These are phyloP conservation scores for Portunus trituberculatus DNA, from an alignment of 1,140 invertebrate genomes.

Conservation along the genomic window DNA sequence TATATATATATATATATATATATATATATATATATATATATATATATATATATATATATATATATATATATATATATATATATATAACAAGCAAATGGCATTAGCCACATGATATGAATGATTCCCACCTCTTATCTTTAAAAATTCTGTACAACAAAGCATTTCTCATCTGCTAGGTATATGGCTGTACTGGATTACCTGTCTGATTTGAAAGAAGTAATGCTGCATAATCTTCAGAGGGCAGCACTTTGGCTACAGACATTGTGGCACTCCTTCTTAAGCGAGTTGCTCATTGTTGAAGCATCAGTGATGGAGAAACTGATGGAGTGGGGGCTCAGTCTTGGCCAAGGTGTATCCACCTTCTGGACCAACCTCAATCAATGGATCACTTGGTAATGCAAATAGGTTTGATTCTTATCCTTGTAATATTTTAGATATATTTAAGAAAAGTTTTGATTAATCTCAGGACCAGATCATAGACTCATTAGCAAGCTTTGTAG, in stretches of 20 bases:
- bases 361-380: neutral
- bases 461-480: too few species aligned
- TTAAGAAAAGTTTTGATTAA: too few species aligned
- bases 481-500: too few species aligned
- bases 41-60: constrained; percentile 54
- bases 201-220: neutral
- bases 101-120: too few species aligned
- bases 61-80: constrained; percentile 12
- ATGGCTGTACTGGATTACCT: neutral
- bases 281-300: neutral
- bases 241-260: neutral
- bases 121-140: too few species aligned
- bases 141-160: neutral
- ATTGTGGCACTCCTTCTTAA: neutral
- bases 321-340: neutral
- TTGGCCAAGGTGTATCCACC: neutral
- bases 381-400: neutral
- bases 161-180: neutral
- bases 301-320: neutral
- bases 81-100: neutral
- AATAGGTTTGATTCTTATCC: neutral
- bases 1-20: constrained; percentile 36
- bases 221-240: neutral
- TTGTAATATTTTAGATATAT: too few species aligned
- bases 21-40: constrained; percentile 43